Evolutionary conservation across 30 jellyfish, hydroid and myxozoan species (phyloP).

Genomic region (Pseudorhiza aurosa): DNA sequence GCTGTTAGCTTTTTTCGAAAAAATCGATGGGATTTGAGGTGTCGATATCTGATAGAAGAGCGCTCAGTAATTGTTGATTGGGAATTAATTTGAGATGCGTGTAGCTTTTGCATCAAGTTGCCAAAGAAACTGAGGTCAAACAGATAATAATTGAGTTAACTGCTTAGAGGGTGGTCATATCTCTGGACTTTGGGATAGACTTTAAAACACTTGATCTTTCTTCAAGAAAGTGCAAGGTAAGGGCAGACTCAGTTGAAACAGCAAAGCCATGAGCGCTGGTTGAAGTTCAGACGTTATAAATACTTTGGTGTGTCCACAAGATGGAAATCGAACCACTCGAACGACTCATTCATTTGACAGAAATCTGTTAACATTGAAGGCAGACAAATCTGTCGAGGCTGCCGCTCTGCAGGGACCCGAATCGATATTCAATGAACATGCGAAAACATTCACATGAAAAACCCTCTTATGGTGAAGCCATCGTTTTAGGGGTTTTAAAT

Average conservation of each 20-base stretch:
- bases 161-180: neutral
- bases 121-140: neutral
- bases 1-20: too few species aligned
- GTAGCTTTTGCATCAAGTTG: neutral
- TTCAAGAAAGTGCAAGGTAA: neutral
- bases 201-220: neutral
- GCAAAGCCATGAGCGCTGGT: neutral
- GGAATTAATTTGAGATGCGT: neutral
- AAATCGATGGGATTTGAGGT: too few species aligned
- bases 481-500: conserved; percentile 6
- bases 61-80: too few species aligned
- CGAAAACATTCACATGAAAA: neutral
- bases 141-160: neutral
- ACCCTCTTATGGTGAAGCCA: neutral
- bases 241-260: neutral
- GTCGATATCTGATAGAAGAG: too few species aligned
- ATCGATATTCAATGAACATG: conserved; percentile 6
- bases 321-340: neutral
- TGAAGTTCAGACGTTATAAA: neutral
- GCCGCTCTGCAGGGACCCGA: conserved; percentile 10
- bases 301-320: neutral
- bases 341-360: neutral
- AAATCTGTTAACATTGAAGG: neutral
- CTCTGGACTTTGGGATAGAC: neutral
- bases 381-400: neutral